Base-by-base conservation (phyloP, 2,113 vertebrate genomes). In the Calonectris borealis region DNA sequence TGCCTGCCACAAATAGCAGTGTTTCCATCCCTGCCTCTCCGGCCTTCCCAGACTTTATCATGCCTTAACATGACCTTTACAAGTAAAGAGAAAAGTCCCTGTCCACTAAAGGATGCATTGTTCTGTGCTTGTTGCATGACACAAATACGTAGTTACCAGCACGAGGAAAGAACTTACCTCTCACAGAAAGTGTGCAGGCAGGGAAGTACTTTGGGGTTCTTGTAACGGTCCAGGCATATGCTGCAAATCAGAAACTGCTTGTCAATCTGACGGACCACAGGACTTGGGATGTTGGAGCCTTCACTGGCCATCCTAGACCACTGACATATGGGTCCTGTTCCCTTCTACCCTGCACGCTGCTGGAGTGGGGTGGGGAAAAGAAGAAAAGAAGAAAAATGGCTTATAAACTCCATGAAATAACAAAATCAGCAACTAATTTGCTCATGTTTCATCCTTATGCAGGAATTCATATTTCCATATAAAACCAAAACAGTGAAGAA, bases 231-330 rank as follows among this genome's bases (percentile, higher is more conserved):
- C 98, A 99, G 98, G 98, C 99, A 99, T 98, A 99, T 99, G 98
- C 99, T 99, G 97, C 99, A 99, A 98, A 99, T 99, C 98, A 99
- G 97, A 99, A 99, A 99, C 98, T 99, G 99, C 98, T 99, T 99
- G 98, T 99, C 99, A 87, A 99, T 99, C 98, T 99, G 99, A 96
- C 99, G 99, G 83, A 99, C 99, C 97, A 99, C 99, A 54, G 99
- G 99, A 96, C 99, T 99, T 97, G 99, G 99, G 98, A 99, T 98
- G 98, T 98, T 98, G 97, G 99, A 98, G 97, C 98, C 98, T 98
- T 99, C 99, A 98, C 98, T 99, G 99, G 99, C 99, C 99, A 99
- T 99, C 98, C 99, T 99, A 99, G 98, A 98, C 97, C 98, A 98
- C 97, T 98, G 98, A 98, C 99, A 99, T 98, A 97, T 93, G 98